A percentile compares a stretch with the other conserved stretches of the same genome.
Evolutionary conservation across 64 coral and sea anemone genomes (phyloP).

Genomic region (Dendronephthya gigantea): DNA sequence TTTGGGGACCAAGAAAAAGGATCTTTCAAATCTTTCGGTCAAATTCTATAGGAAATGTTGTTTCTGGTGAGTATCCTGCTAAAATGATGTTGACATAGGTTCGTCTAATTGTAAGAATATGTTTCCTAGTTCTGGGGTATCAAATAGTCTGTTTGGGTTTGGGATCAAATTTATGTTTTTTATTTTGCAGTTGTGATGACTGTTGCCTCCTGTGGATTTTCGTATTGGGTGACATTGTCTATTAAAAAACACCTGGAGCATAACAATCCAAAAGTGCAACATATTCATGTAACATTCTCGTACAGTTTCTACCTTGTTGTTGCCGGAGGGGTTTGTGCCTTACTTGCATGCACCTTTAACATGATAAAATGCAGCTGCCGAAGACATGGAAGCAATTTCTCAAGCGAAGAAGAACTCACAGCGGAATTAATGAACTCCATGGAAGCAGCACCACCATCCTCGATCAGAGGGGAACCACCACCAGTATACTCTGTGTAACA

Average conservation of each 20-base stretch:
- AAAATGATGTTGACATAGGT: too few species aligned
- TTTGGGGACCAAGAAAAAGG: background rate
- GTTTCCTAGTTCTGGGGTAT: background rate
- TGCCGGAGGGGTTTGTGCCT: background rate
- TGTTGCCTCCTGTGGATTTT: background rate
- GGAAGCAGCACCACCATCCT: constrained; percentile 54
- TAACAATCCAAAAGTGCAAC: background rate
- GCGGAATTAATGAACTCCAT: constrained; percentile 90
- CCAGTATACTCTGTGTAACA: constrained; percentile 76
- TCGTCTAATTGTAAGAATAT: too few species aligned
- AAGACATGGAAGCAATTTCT: background rate
- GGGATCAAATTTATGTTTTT: background rate
- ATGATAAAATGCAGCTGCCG: constrained; percentile 15
- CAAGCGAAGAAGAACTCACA: constrained; percentile 53
- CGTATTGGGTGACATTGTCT: constrained; percentile 51
- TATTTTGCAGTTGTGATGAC: constrained; percentile 8
- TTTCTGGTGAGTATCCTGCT: background rate
- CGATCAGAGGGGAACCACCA: constrained; percentile 53
- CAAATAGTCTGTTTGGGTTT: too few species aligned
- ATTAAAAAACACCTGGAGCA: background rate
- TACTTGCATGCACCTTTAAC: background rate
- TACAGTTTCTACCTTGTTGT: constrained; percentile 12
- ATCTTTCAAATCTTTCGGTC: background rate
- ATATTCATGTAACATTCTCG: background rate
- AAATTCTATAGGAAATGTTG: constrained; percentile 9